Conservation (phyloP, 2,797 vertebrate species). For the Myotis findleyi region DNA sequence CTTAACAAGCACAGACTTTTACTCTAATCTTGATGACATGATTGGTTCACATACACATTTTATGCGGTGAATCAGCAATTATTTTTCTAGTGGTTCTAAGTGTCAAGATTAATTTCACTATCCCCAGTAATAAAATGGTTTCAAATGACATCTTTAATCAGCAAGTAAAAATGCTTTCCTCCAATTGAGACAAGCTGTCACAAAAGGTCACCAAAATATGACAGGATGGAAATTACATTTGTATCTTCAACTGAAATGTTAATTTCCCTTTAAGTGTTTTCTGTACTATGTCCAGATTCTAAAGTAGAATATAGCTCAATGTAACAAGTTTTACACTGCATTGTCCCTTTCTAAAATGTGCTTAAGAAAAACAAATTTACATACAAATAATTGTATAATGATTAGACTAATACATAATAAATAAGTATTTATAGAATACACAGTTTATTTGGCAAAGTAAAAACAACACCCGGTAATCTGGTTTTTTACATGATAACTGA, state of each 20-base stretch:
- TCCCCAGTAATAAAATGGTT: slow-evolving; percentile 94
- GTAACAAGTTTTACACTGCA: slow-evolving; percentile 70
- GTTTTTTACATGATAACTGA: background rate
- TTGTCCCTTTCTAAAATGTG: slow-evolving; percentile 64
- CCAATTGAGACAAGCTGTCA: slow-evolving; percentile 94
- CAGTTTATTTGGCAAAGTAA: slow-evolving; percentile 37
- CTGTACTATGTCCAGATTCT: slow-evolving; percentile 85
- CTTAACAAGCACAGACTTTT: slow-evolving; percentile 74
- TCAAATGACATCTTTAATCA: slow-evolving; percentile 96
- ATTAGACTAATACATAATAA: background rate
- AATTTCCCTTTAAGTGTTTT: slow-evolving; percentile 90
- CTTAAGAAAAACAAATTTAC: slow-evolving; percentile 61
- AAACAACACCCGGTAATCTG: background rate
- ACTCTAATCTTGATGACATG: slow-evolving; percentile 77
- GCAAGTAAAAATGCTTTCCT: slow-evolving; percentile 90
- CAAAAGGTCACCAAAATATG: slow-evolving; percentile 93
- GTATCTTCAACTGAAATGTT: slow-evolving; percentile 94
- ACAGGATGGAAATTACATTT: slow-evolving; percentile 93
- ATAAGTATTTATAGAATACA: background rate
- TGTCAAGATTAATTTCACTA: slow-evolving; percentile 95
- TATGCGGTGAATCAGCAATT: slow-evolving; percentile 94
- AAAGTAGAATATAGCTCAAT: slow-evolving; percentile 74
- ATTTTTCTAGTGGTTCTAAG: slow-evolving; percentile 92
- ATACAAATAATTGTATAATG: slow-evolving; percentile 48
- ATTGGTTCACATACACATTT: slow-evolving; percentile 84